Evolutionary conservation across 2,113 vertebrate species (phyloP).

Genomic region (Cervus canadensis): DNA sequence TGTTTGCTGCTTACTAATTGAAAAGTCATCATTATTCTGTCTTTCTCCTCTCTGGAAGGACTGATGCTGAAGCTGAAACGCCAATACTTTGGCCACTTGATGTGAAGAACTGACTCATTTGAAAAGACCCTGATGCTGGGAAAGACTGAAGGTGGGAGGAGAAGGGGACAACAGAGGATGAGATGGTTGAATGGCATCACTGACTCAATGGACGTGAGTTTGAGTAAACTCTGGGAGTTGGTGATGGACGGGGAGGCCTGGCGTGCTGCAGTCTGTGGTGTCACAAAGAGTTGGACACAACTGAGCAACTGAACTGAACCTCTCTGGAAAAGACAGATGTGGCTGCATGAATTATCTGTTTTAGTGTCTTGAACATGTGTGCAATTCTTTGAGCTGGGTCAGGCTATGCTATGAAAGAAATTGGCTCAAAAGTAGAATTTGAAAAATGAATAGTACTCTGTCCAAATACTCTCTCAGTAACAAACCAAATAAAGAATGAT

Average conservation of each 20-base stretch:
- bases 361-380: not conserved
- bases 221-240: not conserved
- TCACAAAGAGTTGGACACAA: not conserved
- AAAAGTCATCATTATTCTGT: not conserved
- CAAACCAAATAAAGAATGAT: not conserved
- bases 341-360: not conserved
- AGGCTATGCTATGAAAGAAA: not conserved
- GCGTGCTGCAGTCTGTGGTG: not conserved
- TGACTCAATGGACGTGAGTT: not conserved
- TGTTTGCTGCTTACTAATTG: not conserved
- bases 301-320: not conserved
- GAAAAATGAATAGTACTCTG: not conserved
- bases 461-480: not conserved
- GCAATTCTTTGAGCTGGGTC: not conserved
- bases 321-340: not conserved
- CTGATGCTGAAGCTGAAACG: not conserved
- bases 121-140: not conserved
- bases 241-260: not conserved
- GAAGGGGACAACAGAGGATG: not conserved
- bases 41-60: not conserved
- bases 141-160: not conserved
- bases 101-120: not conserved
- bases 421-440: not conserved
- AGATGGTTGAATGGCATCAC: not conserved
- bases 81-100: not conserved